phyloP scores from a whole-genome alignment of 2,113 vertebrate species.

The Cromileptes altivelis region DNA sequence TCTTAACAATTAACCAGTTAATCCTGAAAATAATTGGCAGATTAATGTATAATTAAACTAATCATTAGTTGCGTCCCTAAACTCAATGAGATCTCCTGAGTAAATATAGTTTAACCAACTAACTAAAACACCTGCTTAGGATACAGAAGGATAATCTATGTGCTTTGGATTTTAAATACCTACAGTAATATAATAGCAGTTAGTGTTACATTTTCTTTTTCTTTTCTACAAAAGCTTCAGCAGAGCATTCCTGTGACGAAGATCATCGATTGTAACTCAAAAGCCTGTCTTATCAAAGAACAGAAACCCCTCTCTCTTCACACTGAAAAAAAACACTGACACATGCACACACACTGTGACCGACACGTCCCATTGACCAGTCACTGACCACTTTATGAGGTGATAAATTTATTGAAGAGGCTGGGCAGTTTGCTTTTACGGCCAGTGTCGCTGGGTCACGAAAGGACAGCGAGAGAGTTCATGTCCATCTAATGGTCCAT shows the following conservation, averaged over 20 bases:
- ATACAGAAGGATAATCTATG: background rate
- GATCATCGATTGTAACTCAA: too few species aligned
- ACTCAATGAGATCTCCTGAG: too few species aligned
- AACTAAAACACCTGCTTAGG: too few species aligned
- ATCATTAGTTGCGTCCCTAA: too few species aligned
- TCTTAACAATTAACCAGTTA: too few species aligned
- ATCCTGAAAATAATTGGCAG: too few species aligned
- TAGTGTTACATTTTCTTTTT: background rate
- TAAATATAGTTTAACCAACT: too few species aligned
- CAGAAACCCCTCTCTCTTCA: constrained; percentile 21
- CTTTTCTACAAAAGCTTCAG: background rate
- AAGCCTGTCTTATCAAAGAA: background rate
- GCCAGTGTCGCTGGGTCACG: constrained; percentile 81
- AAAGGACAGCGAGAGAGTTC: constrained; percentile 85
- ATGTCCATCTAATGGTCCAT: constrained; percentile 87
- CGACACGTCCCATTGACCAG: constrained; percentile 78
- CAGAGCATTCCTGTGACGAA: background rate
- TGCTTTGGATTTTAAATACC: background rate
- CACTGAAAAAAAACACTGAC: constrained; percentile 39
- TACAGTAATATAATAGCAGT: background rate
- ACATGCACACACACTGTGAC: constrained; percentile 36
- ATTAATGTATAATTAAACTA: too few species aligned
- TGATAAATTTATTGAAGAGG: constrained; percentile 86
- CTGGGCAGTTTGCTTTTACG: constrained; percentile 83
- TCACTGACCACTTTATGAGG: constrained; percentile 85